These are phyloP conservation scores for Euura lappo DNA, from an alignment of 1,140 invertebrate genomes.

Conservation along the genomic window DNA sequence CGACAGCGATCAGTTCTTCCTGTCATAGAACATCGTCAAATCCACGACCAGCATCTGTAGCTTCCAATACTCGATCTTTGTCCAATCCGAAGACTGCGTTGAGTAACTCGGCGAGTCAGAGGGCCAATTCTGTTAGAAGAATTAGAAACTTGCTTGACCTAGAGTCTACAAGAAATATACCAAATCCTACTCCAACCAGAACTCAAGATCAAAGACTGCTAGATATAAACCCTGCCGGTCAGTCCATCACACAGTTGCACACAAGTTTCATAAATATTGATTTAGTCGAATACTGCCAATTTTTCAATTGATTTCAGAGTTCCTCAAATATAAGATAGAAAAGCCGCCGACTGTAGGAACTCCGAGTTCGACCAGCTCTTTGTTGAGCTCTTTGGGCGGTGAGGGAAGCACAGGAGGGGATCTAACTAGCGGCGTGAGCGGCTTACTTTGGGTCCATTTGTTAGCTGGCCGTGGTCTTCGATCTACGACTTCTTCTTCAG, in stretches of 20 bases:
- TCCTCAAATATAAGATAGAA: constrained; percentile 91
- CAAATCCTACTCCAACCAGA: constrained; percentile 76
- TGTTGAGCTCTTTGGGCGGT: constrained; percentile 54
- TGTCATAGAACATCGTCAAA: constrained; percentile 47
- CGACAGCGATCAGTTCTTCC: constrained; percentile 58
- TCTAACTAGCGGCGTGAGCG: constrained; percentile 76
- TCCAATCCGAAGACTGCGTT: constrained; percentile 49
- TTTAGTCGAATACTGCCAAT: constrained; percentile 10
- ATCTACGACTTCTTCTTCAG: constrained; percentile 73
- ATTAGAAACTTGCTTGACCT: constrained; percentile 82
- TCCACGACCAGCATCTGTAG: constrained; percentile 53
- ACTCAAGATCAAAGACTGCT: constrained; percentile 72
- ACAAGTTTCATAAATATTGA: constrained; percentile 15
- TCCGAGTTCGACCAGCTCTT: constrained; percentile 57
- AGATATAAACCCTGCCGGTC: constrained; percentile 86
- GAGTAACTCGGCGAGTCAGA: constrained; percentile 58
- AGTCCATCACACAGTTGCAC: constrained; percentile 18
- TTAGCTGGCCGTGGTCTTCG: constrained; percentile 87
- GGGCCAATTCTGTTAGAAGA: constrained; percentile 75
- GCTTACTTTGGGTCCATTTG: constrained; percentile 89
- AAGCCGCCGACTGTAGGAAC: constrained; percentile 69
- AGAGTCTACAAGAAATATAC: constrained; percentile 63
- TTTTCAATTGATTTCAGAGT: constrained; percentile 66
- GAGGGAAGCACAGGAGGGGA: constrained; percentile 47
- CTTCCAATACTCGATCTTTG: constrained; percentile 50